A percentile compares a stretch with the other conserved stretches of the same genome.
Evolutionary conservation across 2,888 invertebrate genomes (phyloP).

Genomic region (Drosophila neonasuta): DNA sequence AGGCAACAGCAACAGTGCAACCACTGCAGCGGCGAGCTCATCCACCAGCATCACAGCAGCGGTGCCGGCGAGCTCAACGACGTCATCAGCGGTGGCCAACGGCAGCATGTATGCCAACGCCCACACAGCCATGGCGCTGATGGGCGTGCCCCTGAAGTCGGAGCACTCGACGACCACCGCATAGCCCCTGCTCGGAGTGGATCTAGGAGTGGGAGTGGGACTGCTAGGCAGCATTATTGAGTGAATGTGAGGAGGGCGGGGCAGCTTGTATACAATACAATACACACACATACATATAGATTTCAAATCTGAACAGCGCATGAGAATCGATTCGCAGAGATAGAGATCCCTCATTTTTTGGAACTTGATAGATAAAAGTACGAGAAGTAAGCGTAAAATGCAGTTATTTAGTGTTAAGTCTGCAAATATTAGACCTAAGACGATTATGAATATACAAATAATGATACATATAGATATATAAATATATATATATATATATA

Average conservation of each 20-base stretch:
- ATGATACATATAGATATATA: conserved; percentile 32
- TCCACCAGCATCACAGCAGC: conserved; percentile 63
- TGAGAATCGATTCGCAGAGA: conserved; percentile 20
- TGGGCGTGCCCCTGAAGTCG: conserved; percentile 73
- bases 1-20: conserved; percentile 33
- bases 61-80: conserved; percentile 63
- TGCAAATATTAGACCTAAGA: conserved; percentile 72
- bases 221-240: conserved; percentile 51
- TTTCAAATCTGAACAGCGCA: conserved; percentile 18
- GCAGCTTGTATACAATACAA: conserved; percentile 30
- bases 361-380: background rate
- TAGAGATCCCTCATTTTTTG: conserved; percentile 22
- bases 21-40: conserved; percentile 55
- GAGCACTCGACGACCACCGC: conserved; percentile 75
- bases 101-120: conserved; percentile 68
- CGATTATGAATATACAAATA: conserved; percentile 50
- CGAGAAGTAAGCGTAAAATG: conserved; percentile 65
- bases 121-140: conserved; percentile 67
- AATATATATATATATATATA: conserved; percentile 22
- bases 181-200: conserved; percentile 75
- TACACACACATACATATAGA: conserved; percentile 14
- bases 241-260: conserved; percentile 32
- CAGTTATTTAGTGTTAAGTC: conserved; percentile 77
- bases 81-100: conserved; percentile 48
- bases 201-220: conserved; percentile 19